Evolutionary conservation across 1,140 invertebrate species (phyloP), one percentile per base, ranked within the genome.

Genomic region (Brachionus rubens): DNA sequence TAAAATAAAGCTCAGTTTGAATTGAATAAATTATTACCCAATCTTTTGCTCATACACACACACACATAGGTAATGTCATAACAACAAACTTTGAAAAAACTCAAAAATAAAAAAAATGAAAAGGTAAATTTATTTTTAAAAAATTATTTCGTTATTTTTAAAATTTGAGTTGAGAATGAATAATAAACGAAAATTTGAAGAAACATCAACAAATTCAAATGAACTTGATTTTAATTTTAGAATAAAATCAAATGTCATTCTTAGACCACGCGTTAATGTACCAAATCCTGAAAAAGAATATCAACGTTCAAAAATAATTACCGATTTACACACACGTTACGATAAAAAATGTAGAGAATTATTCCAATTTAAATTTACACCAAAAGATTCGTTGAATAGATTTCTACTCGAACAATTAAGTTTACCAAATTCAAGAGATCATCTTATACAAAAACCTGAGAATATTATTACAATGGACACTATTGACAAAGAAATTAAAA

Each of bases 261-360:
- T n/a, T 7, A 40, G 36, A n/a, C 3, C 16, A 12, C n/a, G 19
- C 1, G 10, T 36, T 16, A 19, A 21, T 16, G 4, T n/a, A 62
- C 33, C n/a, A 3, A 19, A 62, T 14, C 56, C 36, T 7, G 56
- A 62, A 62, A 62, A 62, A 62, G 56, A 62, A 40, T 62, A 62
- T 19, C 33, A 21, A 5, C 16, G 33, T 36, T 62, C 56, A 6
- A 62, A 62, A 40, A 36, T 62, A 19, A 62, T 62, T 10, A 62
- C 28, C n/a, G 33, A 33, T 36, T 16, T 62, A 4, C 56, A 62
- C 30, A 28, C 33, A 1, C 28, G 33, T 7, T 62, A 36, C 33
- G 56, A 62, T 16, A 16, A 21, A 16, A 33, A 62, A 40, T 62
- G 56, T 40, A 62, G 19, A 30, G 36, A 40, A 7, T 16, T 62